Conservation (phyloP, 2,113 vertebrate species). For the Oceanites oceanicus region DNA sequence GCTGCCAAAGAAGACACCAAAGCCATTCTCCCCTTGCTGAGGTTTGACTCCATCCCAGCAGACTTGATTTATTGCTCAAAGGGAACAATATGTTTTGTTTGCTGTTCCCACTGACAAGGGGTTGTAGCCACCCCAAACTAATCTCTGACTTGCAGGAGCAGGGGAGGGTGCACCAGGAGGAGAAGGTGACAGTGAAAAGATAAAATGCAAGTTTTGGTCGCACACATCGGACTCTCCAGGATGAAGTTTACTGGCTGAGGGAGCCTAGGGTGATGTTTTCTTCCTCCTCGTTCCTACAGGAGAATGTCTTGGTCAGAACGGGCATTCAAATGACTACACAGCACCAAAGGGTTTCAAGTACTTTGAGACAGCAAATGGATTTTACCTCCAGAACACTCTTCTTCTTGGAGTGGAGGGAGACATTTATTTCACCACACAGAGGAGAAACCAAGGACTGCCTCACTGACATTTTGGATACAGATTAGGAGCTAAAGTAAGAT, state of each 20-base stretch:
- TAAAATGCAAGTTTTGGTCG: not conserved
- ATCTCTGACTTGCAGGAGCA: not conserved
- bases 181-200: not conserved
- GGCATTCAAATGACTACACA: not conserved
- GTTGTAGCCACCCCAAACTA: not conserved
- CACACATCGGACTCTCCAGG: not conserved
- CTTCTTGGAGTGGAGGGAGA: not conserved
- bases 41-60: not conserved
- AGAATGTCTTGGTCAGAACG: not conserved
- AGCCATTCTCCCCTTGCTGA: not conserved
- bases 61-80: not conserved
- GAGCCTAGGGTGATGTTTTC: not conserved
- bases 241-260: not conserved
- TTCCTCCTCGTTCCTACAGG: not conserved
- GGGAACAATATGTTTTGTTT: fast-evolving
- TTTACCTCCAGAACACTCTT: not conserved
- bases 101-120: not conserved
- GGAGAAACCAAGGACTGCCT: not conserved
- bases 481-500: not conserved
- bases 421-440: not conserved
- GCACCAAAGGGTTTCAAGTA: not conserved
- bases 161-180: not conserved
- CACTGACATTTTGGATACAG: fast-evolving
- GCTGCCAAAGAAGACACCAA: not conserved
- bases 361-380: not conserved